Conservation (phyloP, 2,888 invertebrate species). For the Gonocerus acuteangulatus region DNA sequence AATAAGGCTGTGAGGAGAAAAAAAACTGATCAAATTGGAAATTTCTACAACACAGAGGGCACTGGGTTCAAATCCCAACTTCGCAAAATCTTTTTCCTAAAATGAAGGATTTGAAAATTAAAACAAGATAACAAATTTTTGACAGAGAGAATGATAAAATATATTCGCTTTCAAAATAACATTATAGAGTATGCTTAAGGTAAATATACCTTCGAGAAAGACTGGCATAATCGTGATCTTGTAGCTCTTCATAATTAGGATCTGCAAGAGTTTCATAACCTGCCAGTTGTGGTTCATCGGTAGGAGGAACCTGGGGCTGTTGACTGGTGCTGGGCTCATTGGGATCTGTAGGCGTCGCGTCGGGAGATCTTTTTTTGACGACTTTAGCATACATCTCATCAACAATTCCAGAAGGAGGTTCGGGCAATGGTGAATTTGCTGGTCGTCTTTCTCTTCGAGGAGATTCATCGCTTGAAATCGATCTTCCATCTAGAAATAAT, state of each 20-base stretch:
- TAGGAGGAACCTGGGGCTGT: constrained; percentile 36
- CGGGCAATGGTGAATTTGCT: constrained; percentile 80
- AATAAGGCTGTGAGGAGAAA: too few species aligned
- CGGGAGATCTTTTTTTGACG: constrained; percentile 52
- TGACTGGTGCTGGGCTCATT: constrained; percentile 26
- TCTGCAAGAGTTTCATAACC: constrained; percentile 47
- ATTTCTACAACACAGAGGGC: too few species aligned
- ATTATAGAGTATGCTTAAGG: too few species aligned
- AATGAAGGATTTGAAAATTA: too few species aligned
- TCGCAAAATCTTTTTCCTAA: too few species aligned
- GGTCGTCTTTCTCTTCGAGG: constrained; percentile 85
- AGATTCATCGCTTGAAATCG: constrained; percentile 66
- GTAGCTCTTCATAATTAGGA: constrained; percentile 72
- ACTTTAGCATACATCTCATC: constrained; percentile 89
- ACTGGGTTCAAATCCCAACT: too few species aligned
- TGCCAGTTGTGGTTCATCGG: constrained; percentile 40
- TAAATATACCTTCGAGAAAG: constrained; percentile 34
- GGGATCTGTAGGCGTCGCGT: constrained; percentile 24
- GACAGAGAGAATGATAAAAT: too few species aligned
- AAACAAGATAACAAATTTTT: too few species aligned
- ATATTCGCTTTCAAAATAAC: too few species aligned
- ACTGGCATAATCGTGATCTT: constrained; percentile 42
- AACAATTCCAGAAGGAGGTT: constrained; percentile 58
- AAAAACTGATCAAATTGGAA: too few species aligned
- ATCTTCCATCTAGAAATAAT: constrained; percentile 54